These are phyloP conservation scores for Brachymystax lenok DNA, from an alignment of 2,797 vertebrate species.

Conservation along the genomic window DNA sequence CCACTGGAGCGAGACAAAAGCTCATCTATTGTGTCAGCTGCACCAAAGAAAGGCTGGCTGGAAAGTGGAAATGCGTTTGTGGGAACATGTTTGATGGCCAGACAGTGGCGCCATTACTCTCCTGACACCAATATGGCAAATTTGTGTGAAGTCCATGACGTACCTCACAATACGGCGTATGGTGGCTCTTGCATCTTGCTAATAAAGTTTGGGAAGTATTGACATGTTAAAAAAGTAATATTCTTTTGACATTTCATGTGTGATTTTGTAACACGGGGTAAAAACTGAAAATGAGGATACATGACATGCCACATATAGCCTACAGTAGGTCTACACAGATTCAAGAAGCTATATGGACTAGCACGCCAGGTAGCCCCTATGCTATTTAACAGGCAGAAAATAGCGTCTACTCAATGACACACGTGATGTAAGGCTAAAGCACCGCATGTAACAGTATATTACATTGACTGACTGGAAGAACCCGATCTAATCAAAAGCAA, in stretches of 20 bases:
- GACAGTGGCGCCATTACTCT: neutral
- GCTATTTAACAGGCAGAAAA: neutral
- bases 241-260: neutral
- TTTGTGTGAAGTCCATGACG: neutral
- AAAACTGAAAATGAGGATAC: neutral
- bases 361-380: neutral
- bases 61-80: neutral
- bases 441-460: neutral
- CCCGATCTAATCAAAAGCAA: neutral
- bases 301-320: neutral
- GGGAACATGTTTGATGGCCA: neutral
- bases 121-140: neutral
- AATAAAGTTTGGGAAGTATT: neutral
- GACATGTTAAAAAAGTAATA: neutral
- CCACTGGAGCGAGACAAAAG: neutral
- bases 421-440: neutral
- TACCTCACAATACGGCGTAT: neutral
- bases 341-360: neutral
- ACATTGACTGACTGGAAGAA: neutral
- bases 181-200: neutral
- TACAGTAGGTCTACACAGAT: neutral
- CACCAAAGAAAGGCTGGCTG: too few species aligned
- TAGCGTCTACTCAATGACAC: neutral
- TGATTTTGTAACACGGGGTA: neutral
- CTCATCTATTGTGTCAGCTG: neutral